Percentiles rank a stretch among this genome's conserved stretches.
Conservation (phyloP, 2,797 vertebrate genomes). For the Rallus crepitans region DNA sequence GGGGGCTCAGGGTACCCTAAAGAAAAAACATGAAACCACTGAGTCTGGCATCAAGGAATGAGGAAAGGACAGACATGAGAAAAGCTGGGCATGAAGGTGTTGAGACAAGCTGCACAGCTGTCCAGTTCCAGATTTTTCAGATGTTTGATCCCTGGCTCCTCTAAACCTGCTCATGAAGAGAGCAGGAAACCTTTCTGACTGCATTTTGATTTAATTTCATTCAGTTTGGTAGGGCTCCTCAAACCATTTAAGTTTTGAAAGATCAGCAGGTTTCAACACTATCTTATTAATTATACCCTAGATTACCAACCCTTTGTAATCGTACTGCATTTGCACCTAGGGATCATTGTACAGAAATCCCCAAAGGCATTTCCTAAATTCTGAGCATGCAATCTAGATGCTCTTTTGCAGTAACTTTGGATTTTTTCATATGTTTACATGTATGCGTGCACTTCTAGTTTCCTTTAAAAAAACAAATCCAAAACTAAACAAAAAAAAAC, state of each 20-base stretch:
- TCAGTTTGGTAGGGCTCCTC: background rate
- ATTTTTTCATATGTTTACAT: background rate
- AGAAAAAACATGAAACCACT: background rate
- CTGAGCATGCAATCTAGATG: background rate
- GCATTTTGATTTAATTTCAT: background rate
- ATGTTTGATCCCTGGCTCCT: background rate
- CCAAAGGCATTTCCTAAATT: background rate
- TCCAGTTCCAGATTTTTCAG: background rate
- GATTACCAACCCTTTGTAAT: background rate
- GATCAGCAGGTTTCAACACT: background rate
- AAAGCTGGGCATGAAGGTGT: background rate
- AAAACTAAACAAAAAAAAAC: no score
- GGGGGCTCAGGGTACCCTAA: background rate
- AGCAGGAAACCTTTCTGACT: background rate
- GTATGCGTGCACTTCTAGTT: background rate
- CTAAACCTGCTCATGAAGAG: accelerated
- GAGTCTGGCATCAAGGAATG: background rate
- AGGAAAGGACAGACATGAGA: background rate
- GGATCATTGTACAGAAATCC: background rate
- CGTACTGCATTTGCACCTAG: background rate
- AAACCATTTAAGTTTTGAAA: background rate
- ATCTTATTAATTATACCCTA: background rate
- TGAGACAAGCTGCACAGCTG: background rate
- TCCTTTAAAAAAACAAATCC: background rate
- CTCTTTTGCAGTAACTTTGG: background rate